Evolutionary conservation across 1,140 invertebrate species (phyloP).

Genomic region (Calephelis nemesis): DNA sequence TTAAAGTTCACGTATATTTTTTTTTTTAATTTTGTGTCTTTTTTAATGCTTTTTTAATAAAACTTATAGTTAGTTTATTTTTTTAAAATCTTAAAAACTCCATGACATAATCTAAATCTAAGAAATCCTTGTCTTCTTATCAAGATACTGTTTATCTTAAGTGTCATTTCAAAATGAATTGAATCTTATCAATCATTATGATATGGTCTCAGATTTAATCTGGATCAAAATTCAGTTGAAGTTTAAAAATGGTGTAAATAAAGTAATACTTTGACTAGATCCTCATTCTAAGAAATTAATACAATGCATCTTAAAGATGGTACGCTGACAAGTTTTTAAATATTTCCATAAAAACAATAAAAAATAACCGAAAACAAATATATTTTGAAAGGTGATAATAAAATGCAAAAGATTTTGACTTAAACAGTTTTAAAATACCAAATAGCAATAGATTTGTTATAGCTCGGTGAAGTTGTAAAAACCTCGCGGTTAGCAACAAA

Average conservation of each 20-base stretch:
- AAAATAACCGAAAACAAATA: not conserved
- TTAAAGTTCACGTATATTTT: no score
- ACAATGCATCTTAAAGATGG: not conserved
- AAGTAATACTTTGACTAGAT: no score
- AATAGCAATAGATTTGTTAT: not conserved
- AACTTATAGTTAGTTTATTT: no score
- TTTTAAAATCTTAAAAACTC: not conserved
- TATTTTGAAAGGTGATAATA: no score
- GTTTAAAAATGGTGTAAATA: no score
- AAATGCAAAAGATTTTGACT: no score
- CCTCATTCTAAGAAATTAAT: not conserved
- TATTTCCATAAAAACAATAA: not conserved
- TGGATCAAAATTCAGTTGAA: no score
- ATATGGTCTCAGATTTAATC: constrained; percentile 1
- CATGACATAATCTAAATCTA: not conserved
- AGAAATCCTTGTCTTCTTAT: not conserved
- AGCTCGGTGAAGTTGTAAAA: no score
- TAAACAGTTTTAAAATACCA: not conserved
- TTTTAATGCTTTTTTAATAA: no score
- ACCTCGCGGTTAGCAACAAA: no score
- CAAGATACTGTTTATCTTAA: constrained; percentile 2
- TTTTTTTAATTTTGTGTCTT: no score
- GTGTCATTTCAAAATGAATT: constrained; percentile 5
- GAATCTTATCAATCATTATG: constrained; percentile 9
- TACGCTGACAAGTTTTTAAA: no score